A percentile compares a stretch with the other conserved stretches of the same genome.
These are phyloP conservation scores for Pagetopsis macropterus DNA, from an alignment of 2,797 vertebrate genomes.

Conservation along the genomic window DNA sequence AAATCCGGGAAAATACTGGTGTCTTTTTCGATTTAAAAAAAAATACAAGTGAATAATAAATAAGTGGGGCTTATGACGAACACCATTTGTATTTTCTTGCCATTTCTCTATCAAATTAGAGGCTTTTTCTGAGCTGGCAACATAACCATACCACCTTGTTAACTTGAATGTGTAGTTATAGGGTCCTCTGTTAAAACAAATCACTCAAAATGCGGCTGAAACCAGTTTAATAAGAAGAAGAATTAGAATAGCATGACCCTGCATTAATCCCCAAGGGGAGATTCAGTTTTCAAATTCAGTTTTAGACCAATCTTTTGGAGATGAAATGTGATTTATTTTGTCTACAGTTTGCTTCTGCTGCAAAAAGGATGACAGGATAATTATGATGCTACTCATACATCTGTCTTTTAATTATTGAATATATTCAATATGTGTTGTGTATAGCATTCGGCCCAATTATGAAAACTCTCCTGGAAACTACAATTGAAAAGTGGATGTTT, in stretches of 20 bases:
- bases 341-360: too few relatives aligned
- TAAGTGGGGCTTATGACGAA: not conserved
- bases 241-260: too few relatives aligned
- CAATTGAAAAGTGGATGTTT: too few relatives aligned
- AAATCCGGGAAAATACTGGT: not conserved
- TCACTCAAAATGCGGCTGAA: not conserved
- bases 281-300: too few relatives aligned
- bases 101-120: not conserved
- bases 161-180: not conserved
- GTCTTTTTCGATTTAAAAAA: not conserved
- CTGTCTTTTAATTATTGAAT: not conserved
- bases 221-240: not conserved
- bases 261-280: too few relatives aligned
- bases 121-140: slow-evolving; percentile 11
- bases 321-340: not conserved
- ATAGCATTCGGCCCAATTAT: too few relatives aligned
- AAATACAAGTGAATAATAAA: not conserved
- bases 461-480: too few relatives aligned
- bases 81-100: slow-evolving; percentile 27
- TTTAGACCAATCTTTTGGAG: not conserved
- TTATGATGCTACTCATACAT: not conserved
- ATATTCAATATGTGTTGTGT: not conserved
- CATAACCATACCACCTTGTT: slow-evolving; percentile 9
- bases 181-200: not conserved
- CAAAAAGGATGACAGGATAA: not conserved